phyloP scores from a whole-genome alignment of 2,888 invertebrate species.

The Euzophera pinguis region DNA sequence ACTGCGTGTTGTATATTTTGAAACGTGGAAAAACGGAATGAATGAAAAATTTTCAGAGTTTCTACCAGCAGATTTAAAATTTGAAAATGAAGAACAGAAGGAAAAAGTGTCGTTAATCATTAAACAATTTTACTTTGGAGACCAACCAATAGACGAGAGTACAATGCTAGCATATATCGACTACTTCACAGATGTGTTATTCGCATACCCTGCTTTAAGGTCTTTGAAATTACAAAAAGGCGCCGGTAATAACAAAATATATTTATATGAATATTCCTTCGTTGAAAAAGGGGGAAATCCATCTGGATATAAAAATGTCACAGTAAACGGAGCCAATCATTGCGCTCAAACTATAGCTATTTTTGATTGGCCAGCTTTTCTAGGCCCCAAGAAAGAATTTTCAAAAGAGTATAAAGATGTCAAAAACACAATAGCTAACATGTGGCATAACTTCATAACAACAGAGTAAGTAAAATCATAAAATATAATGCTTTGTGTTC shows the following conservation, averaged over 20 bases:
- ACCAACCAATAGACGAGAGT: constrained; percentile 29
- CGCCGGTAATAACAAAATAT: constrained; percentile 41
- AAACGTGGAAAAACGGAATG: constrained; percentile 38
- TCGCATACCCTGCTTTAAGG: constrained; percentile 23
- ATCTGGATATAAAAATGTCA: constrained; percentile 23
- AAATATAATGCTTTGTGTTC: neutral
- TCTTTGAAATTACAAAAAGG: constrained; percentile 32
- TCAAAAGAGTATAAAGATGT: constrained; percentile 26
- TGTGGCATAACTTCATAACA: constrained; percentile 44
- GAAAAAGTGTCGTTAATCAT: constrained; percentile 32
- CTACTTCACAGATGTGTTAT: constrained; percentile 51
- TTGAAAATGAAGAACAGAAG: constrained; percentile 35
- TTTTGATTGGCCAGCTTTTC: constrained; percentile 15
- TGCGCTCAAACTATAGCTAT: constrained; percentile 32
- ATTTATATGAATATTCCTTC: constrained; percentile 45
- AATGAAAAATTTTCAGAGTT: constrained; percentile 47
- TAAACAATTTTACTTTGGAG: constrained; percentile 45
- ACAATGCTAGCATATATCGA: constrained; percentile 38
- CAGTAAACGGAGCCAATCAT: constrained; percentile 33
- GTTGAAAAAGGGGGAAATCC: constrained; percentile 27
- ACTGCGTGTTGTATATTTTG: constrained; percentile 24
- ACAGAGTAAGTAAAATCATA: constrained; percentile 19
- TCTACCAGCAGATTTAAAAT: constrained; percentile 44
- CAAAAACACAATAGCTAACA: constrained; percentile 26
- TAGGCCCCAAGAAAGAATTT: neutral